Evolutionary conservation across 2,113 vertebrate genomes (phyloP).

Genomic region (Prietella phreatophila): DNA sequence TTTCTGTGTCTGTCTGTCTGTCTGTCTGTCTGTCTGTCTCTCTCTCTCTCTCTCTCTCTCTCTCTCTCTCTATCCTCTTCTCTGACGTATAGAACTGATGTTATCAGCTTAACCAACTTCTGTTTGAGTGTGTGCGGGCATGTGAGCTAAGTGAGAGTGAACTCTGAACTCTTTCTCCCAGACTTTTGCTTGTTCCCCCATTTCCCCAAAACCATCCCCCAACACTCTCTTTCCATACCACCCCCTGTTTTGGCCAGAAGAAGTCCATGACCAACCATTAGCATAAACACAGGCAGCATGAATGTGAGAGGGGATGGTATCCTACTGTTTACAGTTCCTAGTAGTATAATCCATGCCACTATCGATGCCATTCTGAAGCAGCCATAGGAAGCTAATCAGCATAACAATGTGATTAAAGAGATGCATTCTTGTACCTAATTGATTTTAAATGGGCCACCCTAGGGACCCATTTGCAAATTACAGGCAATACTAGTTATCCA

Average conservation of each 20-base stretch:
- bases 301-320: slow-evolving; percentile 46
- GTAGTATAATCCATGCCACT: slow-evolving; percentile 42
- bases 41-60: slow-evolving; percentile 19
- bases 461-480: slow-evolving; percentile 35
- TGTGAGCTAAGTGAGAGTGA: slow-evolving; percentile 47
- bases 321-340: slow-evolving; percentile 49
- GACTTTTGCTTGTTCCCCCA: slow-evolving; percentile 11
- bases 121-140: slow-evolving; percentile 30
- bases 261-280: slow-evolving; percentile 43
- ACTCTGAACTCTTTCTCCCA: slow-evolving; percentile 32
- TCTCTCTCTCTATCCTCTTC: slow-evolving; percentile 19
- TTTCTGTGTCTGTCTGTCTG: not conserved
- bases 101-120: slow-evolving; percentile 45
- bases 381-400: slow-evolving; percentile 48
- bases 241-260: slow-evolving; percentile 44
- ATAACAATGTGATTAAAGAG: slow-evolving; percentile 55
- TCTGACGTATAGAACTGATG: slow-evolving; percentile 24
- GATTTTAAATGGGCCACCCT: slow-evolving; percentile 50
- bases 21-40: not conserved
- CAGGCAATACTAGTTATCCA: slow-evolving; percentile 46
- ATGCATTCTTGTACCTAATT: slow-evolving; percentile 56
- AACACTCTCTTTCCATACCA: slow-evolving; percentile 11
- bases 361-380: slow-evolving; percentile 33
- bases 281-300: slow-evolving; percentile 48
- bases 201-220: slow-evolving; percentile 44